Percentiles rank a stretch among this genome's conserved stretches.
These are phyloP conservation scores for Copsychus sechellarum DNA, from an alignment of 2,113 vertebrate species.

Conservation along the genomic window DNA sequence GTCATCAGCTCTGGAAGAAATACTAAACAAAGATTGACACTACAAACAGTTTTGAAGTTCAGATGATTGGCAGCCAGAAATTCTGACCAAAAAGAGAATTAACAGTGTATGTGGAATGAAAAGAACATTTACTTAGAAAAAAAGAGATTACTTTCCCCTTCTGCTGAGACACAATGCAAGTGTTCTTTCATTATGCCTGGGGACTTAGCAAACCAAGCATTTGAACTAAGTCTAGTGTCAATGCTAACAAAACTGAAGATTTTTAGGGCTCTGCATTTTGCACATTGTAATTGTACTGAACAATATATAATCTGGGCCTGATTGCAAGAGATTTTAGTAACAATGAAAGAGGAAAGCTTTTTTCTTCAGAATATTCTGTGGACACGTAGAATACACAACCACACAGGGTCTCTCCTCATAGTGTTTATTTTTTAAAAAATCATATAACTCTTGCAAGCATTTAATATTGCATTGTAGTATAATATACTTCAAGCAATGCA, in stretches of 20 bases:
- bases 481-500: not conserved
- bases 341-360: not conserved
- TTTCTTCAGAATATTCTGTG: not conserved
- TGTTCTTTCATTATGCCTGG: not conserved
- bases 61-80: not conserved
- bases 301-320: not conserved
- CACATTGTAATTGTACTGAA: not conserved
- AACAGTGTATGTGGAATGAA: not conserved
- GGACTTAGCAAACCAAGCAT: not conserved
- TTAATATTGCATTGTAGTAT: not conserved
- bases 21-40: not conserved
- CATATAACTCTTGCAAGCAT: not conserved
- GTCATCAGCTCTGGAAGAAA: not conserved
- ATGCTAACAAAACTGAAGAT: not conserved
- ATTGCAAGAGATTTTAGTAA: not conserved
- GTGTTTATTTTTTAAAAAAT: not conserved
- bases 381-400: not conserved
- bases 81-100: not conserved
- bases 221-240: not conserved
- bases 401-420: not conserved
- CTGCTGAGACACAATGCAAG: not conserved
- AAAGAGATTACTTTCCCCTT: not conserved
- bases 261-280: not conserved
- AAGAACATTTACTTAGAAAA: constrained; percentile 22
- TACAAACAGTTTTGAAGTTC: not conserved